Evolutionary conservation across 2,797 vertebrate species (phyloP).

Genomic region (Tadarida brasiliensis): DNA sequence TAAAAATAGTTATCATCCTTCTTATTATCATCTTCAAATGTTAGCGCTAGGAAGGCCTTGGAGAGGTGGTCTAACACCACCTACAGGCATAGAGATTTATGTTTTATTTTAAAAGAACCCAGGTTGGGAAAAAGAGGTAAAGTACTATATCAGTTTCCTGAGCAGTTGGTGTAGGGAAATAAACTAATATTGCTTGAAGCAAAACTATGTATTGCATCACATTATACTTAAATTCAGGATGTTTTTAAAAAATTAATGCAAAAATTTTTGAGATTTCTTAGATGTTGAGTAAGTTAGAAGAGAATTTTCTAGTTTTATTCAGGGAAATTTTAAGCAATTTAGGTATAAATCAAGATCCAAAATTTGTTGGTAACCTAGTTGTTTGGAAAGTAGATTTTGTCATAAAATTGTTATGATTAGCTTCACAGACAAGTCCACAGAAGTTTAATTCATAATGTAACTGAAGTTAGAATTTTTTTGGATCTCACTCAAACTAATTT

Average conservation of each 20-base stretch:
- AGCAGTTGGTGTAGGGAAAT: not conserved
- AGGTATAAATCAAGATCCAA: not conserved
- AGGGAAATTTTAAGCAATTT: not conserved
- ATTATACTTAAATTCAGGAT: not conserved
- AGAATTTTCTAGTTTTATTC: not conserved
- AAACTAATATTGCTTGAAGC: not conserved
- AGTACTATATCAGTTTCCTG: not conserved
- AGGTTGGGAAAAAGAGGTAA: not conserved
- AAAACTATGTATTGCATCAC: not conserved
- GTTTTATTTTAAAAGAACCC: conserved; percentile 1
- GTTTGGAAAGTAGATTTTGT: conserved; percentile 45
- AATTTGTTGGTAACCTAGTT: not conserved
- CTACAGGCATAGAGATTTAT: not conserved
- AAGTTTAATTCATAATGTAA: not conserved
- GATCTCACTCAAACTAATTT: not conserved
- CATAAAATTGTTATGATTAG: not conserved
- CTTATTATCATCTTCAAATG: not conserved
- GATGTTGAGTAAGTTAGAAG: not conserved
- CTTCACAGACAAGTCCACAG: not conserved
- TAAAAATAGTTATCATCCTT: conserved; percentile 12
- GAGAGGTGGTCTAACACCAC: not conserved
- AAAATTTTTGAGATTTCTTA: not conserved
- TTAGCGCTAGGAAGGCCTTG: not conserved
- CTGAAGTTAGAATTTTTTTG: not conserved
- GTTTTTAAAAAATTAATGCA: not conserved